phyloP scores from a whole-genome alignment of 2,888 invertebrate species.

The Bruchidius siliquastri region DNA sequence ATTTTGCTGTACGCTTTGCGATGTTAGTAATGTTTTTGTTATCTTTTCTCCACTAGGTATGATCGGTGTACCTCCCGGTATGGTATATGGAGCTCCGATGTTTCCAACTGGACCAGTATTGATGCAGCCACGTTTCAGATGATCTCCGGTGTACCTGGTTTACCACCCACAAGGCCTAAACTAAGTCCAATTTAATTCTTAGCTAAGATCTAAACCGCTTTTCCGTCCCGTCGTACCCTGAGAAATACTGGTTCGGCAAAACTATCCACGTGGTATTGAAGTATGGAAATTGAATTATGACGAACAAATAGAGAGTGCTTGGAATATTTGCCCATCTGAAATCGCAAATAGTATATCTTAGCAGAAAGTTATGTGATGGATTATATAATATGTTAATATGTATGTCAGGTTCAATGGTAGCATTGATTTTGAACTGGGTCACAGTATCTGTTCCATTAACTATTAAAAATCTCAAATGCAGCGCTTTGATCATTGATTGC shows the following conservation, averaged over 20 bases:
- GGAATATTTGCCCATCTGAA: too few relatives aligned
- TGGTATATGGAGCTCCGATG: conserved; percentile 47
- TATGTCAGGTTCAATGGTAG: too few relatives aligned
- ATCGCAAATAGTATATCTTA: too few relatives aligned
- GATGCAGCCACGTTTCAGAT: conserved; percentile 87
- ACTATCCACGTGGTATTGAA: background rate
- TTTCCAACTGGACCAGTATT: conserved; percentile 46
- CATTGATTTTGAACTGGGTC: too few relatives aligned
- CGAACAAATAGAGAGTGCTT: background rate
- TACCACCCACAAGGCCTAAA: conserved; percentile 47
- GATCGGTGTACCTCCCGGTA: conserved; percentile 49
- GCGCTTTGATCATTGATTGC: too few relatives aligned
- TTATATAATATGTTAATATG: too few relatives aligned
- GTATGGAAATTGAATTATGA: background rate
- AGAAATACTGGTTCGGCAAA: background rate
- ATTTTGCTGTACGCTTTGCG: background rate
- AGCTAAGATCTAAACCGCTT: background rate
- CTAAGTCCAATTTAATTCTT: conserved; percentile 16
- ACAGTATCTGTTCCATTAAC: too few relatives aligned
- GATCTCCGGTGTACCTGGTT: conserved; percentile 64
- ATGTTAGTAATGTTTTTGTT: conserved; percentile 4
- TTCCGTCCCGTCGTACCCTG: background rate
- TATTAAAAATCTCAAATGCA: too few relatives aligned
- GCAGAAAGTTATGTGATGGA: too few relatives aligned
- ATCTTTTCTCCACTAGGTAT: conserved; percentile 43